These are phyloP conservation scores for Pelobates cultripes DNA, from an alignment of 2,797 vertebrate genomes.

Conservation along the genomic window DNA sequence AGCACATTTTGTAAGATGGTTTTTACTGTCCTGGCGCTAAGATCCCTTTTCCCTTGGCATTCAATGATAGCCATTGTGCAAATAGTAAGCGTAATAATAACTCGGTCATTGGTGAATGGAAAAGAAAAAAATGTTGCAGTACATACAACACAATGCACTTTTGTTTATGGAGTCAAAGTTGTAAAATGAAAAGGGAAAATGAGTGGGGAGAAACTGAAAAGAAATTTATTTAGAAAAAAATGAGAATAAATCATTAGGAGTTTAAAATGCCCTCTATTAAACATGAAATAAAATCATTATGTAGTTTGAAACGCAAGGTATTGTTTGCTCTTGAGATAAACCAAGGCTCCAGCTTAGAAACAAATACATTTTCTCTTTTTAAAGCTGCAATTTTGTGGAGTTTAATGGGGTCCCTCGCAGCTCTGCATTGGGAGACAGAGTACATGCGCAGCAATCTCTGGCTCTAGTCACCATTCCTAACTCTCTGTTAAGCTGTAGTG, in stretches of 20 bases:
- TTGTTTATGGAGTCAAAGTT: conserved; percentile 63
- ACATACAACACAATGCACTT: conserved; percentile 60
- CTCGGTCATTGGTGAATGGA: conserved; percentile 60
- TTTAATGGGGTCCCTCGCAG: no score
- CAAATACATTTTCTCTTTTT: conserved; percentile 30
- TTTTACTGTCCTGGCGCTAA: conserved; percentile 46
- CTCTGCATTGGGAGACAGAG: no score
- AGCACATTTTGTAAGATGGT: conserved; percentile 49
- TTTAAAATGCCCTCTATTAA: conserved; percentile 62
- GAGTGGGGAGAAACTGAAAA: conserved; percentile 60
- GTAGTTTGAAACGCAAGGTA: conserved; percentile 57
- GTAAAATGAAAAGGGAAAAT: conserved; percentile 58
- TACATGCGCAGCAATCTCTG: no score
- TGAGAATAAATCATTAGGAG: conserved; percentile 56
- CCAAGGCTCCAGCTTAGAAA: conserved; percentile 30
- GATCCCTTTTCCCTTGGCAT: conserved; percentile 53
- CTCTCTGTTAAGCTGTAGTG: no score
- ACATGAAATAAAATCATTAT: conserved; percentile 65
- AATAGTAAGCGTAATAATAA: conserved; percentile 58
- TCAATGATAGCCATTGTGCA: conserved; percentile 54
- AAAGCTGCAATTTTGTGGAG: no score
- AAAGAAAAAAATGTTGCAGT: conserved; percentile 58
- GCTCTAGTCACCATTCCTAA: no score
- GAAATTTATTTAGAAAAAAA: conserved; percentile 50
- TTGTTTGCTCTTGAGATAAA: conserved; percentile 44